These are phyloP conservation scores for Leucoptera coffeella DNA, from an alignment of 2,888 invertebrate species.

Conservation along the genomic window DNA sequence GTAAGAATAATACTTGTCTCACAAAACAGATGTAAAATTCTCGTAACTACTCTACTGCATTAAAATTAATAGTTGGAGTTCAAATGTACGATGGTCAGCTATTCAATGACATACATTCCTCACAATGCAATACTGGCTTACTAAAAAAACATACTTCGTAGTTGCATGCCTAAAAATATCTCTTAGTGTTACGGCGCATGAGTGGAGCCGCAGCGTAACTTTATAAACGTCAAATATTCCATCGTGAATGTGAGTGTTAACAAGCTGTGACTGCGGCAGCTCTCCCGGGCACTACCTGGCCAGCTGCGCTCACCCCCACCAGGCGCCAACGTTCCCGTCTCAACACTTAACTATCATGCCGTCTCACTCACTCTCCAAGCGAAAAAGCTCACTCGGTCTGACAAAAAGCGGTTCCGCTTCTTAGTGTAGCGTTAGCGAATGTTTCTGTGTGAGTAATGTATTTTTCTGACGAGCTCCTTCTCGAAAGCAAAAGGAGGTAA, in stretches of 20 bases:
- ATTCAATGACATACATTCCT: no score
- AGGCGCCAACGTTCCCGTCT: slow-evolving; percentile 16
- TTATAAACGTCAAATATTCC: no score
- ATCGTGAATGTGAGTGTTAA: slow-evolving; percentile 33
- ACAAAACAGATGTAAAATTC: no score
- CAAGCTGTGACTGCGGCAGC: slow-evolving; percentile 38
- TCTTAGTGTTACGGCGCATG: no score
- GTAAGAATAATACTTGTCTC: no score
- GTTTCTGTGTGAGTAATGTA: slow-evolving; percentile 31
- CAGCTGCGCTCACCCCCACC: slow-evolving; percentile 46
- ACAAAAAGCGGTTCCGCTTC: slow-evolving; percentile 47
- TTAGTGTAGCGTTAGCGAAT: slow-evolving; percentile 18
- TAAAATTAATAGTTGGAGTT: no score
- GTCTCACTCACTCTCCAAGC: slow-evolving; percentile 27
- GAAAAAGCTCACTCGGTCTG: slow-evolving; percentile 28
- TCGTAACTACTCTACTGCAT: no score
- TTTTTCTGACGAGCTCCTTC: slow-evolving; percentile 43
- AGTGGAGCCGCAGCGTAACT: no score
- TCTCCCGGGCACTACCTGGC: slow-evolving; percentile 35
- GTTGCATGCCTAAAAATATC: no score
- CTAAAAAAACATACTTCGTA: no score
- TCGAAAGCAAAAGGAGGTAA: slow-evolving; percentile 21
- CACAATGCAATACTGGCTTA: no score
- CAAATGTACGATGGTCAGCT: no score
- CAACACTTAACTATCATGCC: slow-evolving; percentile 32